These are phyloP conservation scores for Salarias fasciatus DNA, from an alignment of 2,797 vertebrate genomes.

Conservation along the genomic window DNA sequence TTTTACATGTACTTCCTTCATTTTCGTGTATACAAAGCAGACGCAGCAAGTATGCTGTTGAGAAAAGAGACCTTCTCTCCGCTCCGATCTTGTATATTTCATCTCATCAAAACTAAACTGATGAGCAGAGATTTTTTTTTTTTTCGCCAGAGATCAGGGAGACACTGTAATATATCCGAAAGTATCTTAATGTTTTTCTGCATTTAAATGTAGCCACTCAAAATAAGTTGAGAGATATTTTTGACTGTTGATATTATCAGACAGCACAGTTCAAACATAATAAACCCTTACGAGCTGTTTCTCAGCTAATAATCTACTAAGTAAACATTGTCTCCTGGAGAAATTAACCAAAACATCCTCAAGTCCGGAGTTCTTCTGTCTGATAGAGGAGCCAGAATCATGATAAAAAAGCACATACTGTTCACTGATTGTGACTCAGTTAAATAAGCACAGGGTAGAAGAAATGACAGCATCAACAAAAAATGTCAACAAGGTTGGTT, in stretches of 20 bases:
- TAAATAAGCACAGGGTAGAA: too few species aligned
- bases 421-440: too few species aligned
- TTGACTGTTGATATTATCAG: background rate
- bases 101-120: too few species aligned
- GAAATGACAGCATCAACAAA: too few species aligned
- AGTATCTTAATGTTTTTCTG: background rate
- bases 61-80: background rate
- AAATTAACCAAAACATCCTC: background rate
- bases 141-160: too few species aligned
- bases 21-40: too few species aligned
- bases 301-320: background rate
- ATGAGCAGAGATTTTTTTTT: too few species aligned
- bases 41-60: background rate
- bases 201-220: background rate
- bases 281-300: background rate
- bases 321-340: background rate
- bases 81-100: background rate
- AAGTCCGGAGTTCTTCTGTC: too few species aligned
- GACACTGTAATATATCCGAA: conserved; percentile 3
- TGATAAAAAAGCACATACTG: too few species aligned
- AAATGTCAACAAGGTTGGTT: too few species aligned
- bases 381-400: too few species aligned
- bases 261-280: background rate
- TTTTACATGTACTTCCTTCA: background rate
- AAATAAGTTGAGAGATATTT: background rate